Base-by-base conservation (phyloP, 2,113 vertebrate genomes). In the cat (Felis catus) region DNA sequence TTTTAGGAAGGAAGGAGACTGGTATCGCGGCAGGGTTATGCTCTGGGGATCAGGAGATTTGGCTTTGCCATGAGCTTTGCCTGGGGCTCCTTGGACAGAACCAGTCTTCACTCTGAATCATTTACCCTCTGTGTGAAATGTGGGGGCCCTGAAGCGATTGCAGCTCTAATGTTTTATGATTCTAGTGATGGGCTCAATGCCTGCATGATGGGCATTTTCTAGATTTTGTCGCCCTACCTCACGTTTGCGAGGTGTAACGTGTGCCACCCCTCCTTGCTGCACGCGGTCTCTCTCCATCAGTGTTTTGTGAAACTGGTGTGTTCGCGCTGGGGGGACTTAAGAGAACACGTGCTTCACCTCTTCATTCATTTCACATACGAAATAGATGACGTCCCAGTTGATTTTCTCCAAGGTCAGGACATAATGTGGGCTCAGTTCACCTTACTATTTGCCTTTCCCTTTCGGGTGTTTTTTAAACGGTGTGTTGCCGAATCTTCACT, bases 1-100 rank as follows among this genome's bases (percentile, higher is more conserved):
- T 91, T 97, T 97, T 94, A 79, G 51, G 86, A 85, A 89, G 79
- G 76, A 82, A 91, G 45, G 51, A 53, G 61, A 41, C 51, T 83
- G 18, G 6, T 70, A 33, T 25, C 31, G 66, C 18, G 18, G 63
- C 84, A 85, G 58, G 70, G 21, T 51, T 55, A 4, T 36, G 36
- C 51, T 86, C 61, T 91, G 33, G 27, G 61, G 33, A 61, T 92
- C 58, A 23, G 45, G 25, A 53, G 18, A 78, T 33, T 92, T 48
- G 12, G 36, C 33, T 88, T 31, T 87, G 55, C 80, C 55, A 74
- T 45, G 19, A n/a, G 58, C 45, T 45, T 29, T 45, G 19, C 39
- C 48, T 48, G 23, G 21, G 79, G 39, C 58, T 83, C 6, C 36
- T 92, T 87, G 33, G 29, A 87, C 58, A 66, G 36, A 93, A 61